phyloP scores from a whole-genome alignment of 2,113 vertebrate genomes.

The Callaeas wilsoni region DNA sequence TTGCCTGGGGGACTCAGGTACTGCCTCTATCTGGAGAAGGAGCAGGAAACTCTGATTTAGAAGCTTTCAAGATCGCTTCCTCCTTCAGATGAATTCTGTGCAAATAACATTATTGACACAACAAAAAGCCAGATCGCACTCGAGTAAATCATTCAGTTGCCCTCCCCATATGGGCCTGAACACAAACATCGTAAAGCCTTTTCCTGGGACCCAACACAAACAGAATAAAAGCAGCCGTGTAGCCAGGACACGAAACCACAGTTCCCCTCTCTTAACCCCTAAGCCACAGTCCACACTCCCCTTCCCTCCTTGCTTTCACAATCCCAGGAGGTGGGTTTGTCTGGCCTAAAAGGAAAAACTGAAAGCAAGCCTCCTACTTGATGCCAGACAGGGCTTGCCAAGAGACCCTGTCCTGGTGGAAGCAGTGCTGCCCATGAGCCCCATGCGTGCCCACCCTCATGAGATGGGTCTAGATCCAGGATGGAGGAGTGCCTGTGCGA shows the following conservation, averaged over 20 bases:
- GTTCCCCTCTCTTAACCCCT: not conserved
- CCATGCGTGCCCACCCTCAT: rapidly evolving
- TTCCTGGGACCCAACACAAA: not conserved
- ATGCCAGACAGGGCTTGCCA: not conserved
- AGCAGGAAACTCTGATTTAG: not conserved
- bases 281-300: not conserved
- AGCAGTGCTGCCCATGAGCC: not conserved
- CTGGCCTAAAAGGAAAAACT: not conserved
- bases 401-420: not conserved
- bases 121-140: not conserved
- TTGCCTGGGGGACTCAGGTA: not conserved
- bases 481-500: rapidly evolving
- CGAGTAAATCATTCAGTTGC: not conserved
- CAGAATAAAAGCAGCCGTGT: not conserved
- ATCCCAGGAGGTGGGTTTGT: not conserved
- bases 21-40: not conserved
- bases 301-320: not conserved
- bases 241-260: not conserved
- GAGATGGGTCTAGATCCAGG: not conserved
- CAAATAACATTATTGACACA: constrained; percentile 2
- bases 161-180: not conserved
- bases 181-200: not conserved
- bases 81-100: not conserved
- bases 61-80: not conserved
- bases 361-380: not conserved